Conservation (phyloP, 2,113 vertebrate species). For the Isichthys henryi region DNA sequence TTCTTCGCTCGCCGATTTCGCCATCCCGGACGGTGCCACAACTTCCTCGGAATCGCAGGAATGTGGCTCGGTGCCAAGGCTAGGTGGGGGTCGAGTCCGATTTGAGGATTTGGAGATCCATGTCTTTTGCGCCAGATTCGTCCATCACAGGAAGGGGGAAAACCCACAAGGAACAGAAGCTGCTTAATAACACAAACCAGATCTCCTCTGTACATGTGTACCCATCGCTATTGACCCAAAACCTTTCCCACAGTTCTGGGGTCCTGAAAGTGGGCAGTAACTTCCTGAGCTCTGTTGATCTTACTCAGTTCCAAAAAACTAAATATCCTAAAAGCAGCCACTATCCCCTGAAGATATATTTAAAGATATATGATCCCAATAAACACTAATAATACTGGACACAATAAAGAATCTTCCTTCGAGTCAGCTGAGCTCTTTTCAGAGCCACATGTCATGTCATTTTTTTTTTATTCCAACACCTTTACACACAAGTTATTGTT, state of each 20-base stretch:
- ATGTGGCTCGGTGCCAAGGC: background rate
- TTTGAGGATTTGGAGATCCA: background rate
- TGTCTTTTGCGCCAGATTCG: background rate
- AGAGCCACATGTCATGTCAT: background rate
- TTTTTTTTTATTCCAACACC: constrained; percentile 6
- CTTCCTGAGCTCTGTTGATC: background rate
- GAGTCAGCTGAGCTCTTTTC: background rate
- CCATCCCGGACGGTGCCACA: background rate
- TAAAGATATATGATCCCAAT: constrained; percentile 17
- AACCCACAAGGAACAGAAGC: background rate
- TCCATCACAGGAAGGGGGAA: background rate
- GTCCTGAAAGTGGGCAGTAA: background rate
- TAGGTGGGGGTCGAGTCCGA: background rate
- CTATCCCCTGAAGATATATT: background rate
- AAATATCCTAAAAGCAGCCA: background rate
- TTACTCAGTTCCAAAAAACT: background rate
- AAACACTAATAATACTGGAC: background rate
- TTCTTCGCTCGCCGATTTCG: background rate
- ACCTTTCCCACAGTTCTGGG: background rate
- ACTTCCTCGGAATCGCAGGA: background rate
- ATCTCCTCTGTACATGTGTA: background rate
- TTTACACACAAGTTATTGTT: background rate
- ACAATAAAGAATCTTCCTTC: constrained; percentile 1
- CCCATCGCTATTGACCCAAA: background rate
- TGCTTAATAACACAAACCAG: background rate